phyloP scores from a whole-genome alignment of 1,140 invertebrate genomes.

The Heliconius hermathena region DNA sequence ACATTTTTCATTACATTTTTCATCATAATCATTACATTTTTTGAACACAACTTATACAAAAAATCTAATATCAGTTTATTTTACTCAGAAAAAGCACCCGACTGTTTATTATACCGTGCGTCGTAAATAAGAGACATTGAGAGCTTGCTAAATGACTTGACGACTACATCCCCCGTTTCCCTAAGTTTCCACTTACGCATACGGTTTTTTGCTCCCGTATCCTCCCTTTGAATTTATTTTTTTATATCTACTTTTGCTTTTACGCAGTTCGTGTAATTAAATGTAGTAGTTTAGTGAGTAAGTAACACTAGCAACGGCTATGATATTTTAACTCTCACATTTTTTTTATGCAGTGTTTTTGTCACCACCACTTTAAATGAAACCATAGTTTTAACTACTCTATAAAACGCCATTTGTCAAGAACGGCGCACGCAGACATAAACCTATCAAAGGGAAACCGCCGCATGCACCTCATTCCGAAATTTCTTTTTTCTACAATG shows the following conservation, averaged over 20 bases:
- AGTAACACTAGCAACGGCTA: not conserved
- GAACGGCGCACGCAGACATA: too few species aligned
- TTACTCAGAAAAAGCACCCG: not conserved
- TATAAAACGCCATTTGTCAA: too few species aligned
- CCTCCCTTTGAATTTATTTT: not conserved
- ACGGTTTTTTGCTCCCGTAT: not conserved
- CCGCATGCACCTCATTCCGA: too few species aligned
- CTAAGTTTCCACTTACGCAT: slow-evolving; percentile 1
- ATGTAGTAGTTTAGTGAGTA: not conserved
- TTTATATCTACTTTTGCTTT: not conserved
- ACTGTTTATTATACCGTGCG: not conserved
- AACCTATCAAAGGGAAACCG: too few species aligned
- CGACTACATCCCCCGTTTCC: not conserved
- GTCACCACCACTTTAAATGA: too few species aligned
- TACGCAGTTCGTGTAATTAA: not conserved
- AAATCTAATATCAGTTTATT: not conserved
- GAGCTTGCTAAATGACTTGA: not conserved
- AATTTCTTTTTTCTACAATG: too few species aligned
- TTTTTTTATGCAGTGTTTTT: not conserved
- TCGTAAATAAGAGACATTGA: not conserved
- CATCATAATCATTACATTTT: too few species aligned
- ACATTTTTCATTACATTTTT: too few species aligned
- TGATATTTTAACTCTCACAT: not conserved
- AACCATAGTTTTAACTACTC: too few species aligned
- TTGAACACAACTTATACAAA: not conserved